Evolutionary conservation across 1,140 invertebrate genomes (phyloP).

Genomic region (Bilobella aurantiaca): DNA sequence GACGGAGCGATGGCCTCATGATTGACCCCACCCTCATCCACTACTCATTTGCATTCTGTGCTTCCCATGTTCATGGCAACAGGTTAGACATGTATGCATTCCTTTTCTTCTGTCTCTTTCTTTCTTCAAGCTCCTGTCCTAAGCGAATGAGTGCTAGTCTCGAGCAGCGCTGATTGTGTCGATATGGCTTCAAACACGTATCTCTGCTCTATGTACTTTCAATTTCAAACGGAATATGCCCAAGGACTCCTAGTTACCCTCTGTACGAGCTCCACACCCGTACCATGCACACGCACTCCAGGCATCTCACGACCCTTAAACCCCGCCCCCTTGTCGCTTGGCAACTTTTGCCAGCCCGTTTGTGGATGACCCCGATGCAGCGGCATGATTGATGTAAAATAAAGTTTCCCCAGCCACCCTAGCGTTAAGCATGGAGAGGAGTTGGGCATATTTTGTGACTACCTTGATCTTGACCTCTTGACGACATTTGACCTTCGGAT

Average conservation of each 20-base stretch:
- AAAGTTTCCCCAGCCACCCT: too few relatives aligned
- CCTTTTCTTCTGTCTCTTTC: conserved; percentile 23
- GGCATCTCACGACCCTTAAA: too few relatives aligned
- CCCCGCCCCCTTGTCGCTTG: too few relatives aligned
- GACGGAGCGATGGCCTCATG: conserved; percentile 85
- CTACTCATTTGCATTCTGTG: conserved; percentile 97
- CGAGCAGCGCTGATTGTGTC: neutral
- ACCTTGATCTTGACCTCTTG: too few relatives aligned
- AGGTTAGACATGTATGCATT: conserved; percentile 50
- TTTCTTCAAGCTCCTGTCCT: conserved; percentile 20
- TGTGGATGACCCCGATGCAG: too few relatives aligned
- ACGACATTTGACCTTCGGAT: too few relatives aligned
- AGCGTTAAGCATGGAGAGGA: too few relatives aligned
- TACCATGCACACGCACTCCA: too few relatives aligned
- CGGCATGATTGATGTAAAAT: too few relatives aligned
- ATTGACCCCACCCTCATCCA: conserved; percentile 98
- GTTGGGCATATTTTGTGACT: too few relatives aligned
- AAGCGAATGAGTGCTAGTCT: conserved; percentile 24
- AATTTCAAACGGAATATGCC: conserved; percentile 24
- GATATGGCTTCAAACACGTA: conserved; percentile 2
- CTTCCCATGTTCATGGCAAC: conserved; percentile 95
- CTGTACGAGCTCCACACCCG: neutral
- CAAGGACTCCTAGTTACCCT: neutral
- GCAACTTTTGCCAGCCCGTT: too few relatives aligned
- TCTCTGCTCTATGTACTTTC: conserved; percentile 29